Conservation (phyloP, 2,113 vertebrate genomes). For the Carettochelys insculpta region DNA sequence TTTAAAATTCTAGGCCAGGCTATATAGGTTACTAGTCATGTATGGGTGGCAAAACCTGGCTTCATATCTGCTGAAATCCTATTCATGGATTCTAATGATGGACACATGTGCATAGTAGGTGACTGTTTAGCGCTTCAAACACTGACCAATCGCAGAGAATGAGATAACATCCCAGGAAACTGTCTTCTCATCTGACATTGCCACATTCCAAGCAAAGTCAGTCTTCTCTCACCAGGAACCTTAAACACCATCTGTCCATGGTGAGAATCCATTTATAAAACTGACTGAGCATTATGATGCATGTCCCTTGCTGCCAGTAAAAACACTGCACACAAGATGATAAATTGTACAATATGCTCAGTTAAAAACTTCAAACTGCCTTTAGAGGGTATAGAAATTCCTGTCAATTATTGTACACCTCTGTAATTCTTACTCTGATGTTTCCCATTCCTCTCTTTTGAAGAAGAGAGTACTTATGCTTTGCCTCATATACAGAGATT, state of each 20-base stretch:
- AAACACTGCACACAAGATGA: conserved; percentile 35
- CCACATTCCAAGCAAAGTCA: conserved; percentile 41
- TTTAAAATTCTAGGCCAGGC: neutral
- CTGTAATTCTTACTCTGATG: conserved; percentile 10
- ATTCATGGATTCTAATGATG: neutral
- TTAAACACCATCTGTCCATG: conserved; percentile 51
- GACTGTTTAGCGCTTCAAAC: neutral
- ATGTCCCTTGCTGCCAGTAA: conserved; percentile 56
- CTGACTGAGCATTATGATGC: conserved; percentile 42
- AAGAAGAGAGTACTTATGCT: neutral
- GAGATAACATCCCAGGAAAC: neutral
- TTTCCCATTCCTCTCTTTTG: neutral
- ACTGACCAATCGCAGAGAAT: neutral
- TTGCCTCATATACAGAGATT: neutral
- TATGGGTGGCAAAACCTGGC: neutral
- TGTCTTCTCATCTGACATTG: conserved; percentile 46
- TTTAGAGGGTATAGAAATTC: conserved; percentile 14
- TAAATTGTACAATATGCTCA: conserved; percentile 53
- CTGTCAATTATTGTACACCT: conserved; percentile 11
- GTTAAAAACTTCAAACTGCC: conserved; percentile 12
- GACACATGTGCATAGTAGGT: neutral
- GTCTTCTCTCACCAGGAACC: conserved; percentile 26
- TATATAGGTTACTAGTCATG: neutral
- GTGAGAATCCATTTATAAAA: conserved; percentile 6
- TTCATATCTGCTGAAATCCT: neutral